Evolutionary conservation across 2,888 invertebrate genomes (phyloP).

Genomic region (Acronicta aceris): DNA sequence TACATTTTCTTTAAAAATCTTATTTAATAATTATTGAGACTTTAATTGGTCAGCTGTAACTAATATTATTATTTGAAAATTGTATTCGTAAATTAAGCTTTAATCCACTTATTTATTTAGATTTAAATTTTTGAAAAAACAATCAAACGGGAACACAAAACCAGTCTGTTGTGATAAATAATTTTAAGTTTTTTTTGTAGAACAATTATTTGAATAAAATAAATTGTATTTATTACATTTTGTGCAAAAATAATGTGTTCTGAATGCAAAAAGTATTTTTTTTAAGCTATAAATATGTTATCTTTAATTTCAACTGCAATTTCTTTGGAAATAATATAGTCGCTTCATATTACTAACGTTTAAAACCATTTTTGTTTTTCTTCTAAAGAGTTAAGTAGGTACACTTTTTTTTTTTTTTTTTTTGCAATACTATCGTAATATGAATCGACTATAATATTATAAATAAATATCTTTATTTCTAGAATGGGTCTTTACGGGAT

Average conservation of each 20-base stretch:
- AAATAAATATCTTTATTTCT: conserved; percentile 62
- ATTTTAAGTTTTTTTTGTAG: conserved; percentile 75
- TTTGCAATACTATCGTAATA: conserved; percentile 11
- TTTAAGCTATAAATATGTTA: conserved; percentile 55
- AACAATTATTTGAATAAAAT: conserved; percentile 59
- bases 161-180: conserved; percentile 87
- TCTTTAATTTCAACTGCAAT: conserved; percentile 55
- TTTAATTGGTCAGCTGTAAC: conserved; percentile 33
- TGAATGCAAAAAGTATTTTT: conserved; percentile 52
- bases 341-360: conserved; percentile 48
- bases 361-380: conserved; percentile 13
- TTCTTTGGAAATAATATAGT: conserved; percentile 55
- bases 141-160: conserved; percentile 78
- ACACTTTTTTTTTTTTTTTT: conserved; percentile 26
- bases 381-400: conserved; percentile 31
- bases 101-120: conserved; percentile 82
- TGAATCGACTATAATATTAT: conserved; percentile 63
- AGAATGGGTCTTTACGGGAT: conserved; percentile 85
- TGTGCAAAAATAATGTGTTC: conserved; percentile 69
- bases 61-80: conserved; percentile 56
- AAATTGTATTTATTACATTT: conserved; percentile 66
- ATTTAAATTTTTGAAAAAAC: conserved; percentile 57
- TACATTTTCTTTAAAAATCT: conserved; percentile 19
- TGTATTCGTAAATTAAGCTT: conserved; percentile 77
- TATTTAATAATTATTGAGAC: conserved; percentile 33